Base-by-base conservation (phyloP, 2,113 vertebrate species). In the Globicephala melas region DNA sequence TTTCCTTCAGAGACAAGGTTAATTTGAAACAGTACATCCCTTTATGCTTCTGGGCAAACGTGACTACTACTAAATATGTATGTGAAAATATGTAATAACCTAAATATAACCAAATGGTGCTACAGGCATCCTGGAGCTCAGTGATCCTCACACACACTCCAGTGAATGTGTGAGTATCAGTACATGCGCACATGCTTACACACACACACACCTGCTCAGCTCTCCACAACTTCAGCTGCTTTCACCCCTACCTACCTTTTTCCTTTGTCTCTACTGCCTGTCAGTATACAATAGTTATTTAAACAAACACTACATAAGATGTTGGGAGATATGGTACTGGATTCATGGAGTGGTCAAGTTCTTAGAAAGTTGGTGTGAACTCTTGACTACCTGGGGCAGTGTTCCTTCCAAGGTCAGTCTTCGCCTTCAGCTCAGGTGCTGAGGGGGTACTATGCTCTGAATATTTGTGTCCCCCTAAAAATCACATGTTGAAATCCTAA, bases 71-170 rank as follows among this genome's bases (percentile, higher is more conserved):
- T 98, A 91, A 98, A 97, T 98, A 98, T 97, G 97, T 80, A 82
- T 93, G 92, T 90, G 94, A 97, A 92, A 98, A 79, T 98, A 97
- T 97, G 97, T 97, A 93, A 93, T 96, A 98, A 95, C 94, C 81
- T 98, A 98, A 98, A 96, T 95, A 98, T 98, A 98, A 98, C 96
- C 96, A 98, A 98, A 98, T 93, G 95, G 83, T 94, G 92, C 94
- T 97, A 47, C 86, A 70, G 96, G 97, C 95, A 2, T 92, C 55
- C 96, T 96, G 95, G 81, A 6, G 38, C 4, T 68, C 68, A 7
- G 13, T 10, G 31, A 28, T 28, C 47, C 93, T 84, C 53, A 53
- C 15, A 20, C 7, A 8, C 0, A 5, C 8, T n/a, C 11, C 26
- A 17, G 20, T 41, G 31, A 74, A 18, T 4, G 9, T 7, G 3